Evolutionary conservation across 2,797 vertebrate genomes (phyloP).

Genomic region (Babyrousa celebensis): DNA sequence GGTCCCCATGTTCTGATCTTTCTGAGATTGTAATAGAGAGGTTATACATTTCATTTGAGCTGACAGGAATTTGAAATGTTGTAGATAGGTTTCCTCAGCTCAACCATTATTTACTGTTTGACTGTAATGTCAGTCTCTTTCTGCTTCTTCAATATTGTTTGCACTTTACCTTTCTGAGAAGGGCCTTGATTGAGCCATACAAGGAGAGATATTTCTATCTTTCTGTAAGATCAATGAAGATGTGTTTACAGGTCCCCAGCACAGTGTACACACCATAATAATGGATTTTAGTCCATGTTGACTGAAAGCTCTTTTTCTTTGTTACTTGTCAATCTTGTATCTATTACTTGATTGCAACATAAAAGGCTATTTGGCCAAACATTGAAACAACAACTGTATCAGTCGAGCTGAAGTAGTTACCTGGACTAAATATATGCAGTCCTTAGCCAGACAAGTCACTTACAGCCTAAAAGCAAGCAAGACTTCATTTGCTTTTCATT

Average conservation of each 20-base stretch:
- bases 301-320: constrained; percentile 96
- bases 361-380: constrained; percentile 93
- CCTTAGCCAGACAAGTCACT: constrained; percentile 87
- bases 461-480: constrained; percentile 85
- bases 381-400: constrained; percentile 92
- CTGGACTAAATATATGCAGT: constrained; percentile 89
- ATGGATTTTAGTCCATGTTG: constrained; percentile 98
- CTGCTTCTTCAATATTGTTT: constrained; percentile 96
- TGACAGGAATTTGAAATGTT: constrained; percentile 96
- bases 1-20: constrained; percentile 93
- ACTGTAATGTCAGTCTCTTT: constrained; percentile 94
- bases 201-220: constrained; percentile 97
- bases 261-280: constrained; percentile 96
- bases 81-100: constrained; percentile 94
- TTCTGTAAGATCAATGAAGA: constrained; percentile 97
- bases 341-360: constrained; percentile 93
- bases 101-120: constrained; percentile 96
- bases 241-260: constrained; percentile 96
- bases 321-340: constrained; percentile 96
- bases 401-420: constrained; percentile 90
- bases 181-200: constrained; percentile 95
- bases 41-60: constrained; percentile 95
- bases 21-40: constrained; percentile 92
- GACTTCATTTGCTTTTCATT: constrained; percentile 86
- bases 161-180: constrained; percentile 95